Evolutionary conservation across 2,888 invertebrate genomes (phyloP), one percentile per base, ranked within the genome.

Genomic region (Zootermopsis nevadensis): DNA sequence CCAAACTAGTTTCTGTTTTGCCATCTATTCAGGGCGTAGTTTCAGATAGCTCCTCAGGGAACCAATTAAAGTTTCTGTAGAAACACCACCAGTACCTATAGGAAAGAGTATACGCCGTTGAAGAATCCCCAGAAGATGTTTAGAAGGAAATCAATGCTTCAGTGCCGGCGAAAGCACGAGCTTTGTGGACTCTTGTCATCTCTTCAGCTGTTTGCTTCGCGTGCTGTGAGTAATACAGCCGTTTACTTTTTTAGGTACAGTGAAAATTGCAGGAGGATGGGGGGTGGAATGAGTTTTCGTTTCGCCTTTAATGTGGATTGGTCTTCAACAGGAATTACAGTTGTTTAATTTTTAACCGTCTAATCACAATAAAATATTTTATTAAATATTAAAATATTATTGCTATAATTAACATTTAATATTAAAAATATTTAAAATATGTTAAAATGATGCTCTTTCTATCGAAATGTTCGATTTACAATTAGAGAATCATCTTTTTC

Each of bases 291-390:
- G 72, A 72, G 35, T 72, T 72, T n/a, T 6, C 74, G 74, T 74
- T 74, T 74, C 74, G 38, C n/a, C 42, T 27, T 22, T 19, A 74
- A 74, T 35, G 38, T 74, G 33, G n/a, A 69, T 69, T 33, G n/a
- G 69, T 4, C 69, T 69, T 69, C 31, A 74, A 74, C 38, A 74
- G 42, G 42, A 74, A 74, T 42, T 74, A 74, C 74, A n/a, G 69
- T 33, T n/a, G n/a, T n/a, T n/a, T n/a, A n/a, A n/a, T n/a, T n/a
- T n/a, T n/a, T n/a, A n/a, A n/a, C n/a, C n/a, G n/a, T n/a, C n/a
- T n/a, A n/a, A n/a, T n/a, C n/a, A n/a, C n/a, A n/a, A n/a, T n/a
- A n/a, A n/a, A n/a, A n/a, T n/a, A n/a, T n/a, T n/a, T n/a, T n/a
- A n/a, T n/a, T n/a, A n/a, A n/a, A n/a, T n/a, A n/a, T n/a, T n/a